These are phyloP conservation scores for Pao palembangensis DNA, from an alignment of 2,113 vertebrate species.

Conservation along the genomic window DNA sequence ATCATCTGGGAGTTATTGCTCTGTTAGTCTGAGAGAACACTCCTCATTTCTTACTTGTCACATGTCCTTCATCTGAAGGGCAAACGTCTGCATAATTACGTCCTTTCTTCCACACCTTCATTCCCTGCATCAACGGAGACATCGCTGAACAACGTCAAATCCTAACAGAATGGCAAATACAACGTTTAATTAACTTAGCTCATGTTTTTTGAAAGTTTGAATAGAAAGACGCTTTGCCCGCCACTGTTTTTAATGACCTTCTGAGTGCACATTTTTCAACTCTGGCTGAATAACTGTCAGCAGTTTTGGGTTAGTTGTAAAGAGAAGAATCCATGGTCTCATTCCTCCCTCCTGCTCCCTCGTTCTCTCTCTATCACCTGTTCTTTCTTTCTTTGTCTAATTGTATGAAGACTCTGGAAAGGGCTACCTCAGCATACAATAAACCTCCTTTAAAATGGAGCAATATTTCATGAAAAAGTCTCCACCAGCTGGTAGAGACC, in stretches of 20 bases:
- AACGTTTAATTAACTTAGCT: constrained; percentile 39
- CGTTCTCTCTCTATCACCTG: constrained; percentile 8
- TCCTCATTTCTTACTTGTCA: background rate
- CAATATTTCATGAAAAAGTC: constrained; percentile 39
- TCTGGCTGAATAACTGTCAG: constrained; percentile 50
- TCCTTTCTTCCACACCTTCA: background rate
- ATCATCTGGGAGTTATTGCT: constrained; percentile 3
- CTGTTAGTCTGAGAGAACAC: background rate
- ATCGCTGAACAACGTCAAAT: constrained; percentile 20
- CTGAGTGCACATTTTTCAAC: constrained; percentile 36
- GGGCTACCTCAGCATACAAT: constrained; percentile 64
- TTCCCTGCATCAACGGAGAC: background rate
- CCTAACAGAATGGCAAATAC: constrained; percentile 29
- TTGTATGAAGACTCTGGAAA: constrained; percentile 62
- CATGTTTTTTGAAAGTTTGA: constrained; percentile 30
- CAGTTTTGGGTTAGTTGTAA: constrained; percentile 29
- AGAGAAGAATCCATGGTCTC: constrained; percentile 37
- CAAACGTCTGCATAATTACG: background rate
- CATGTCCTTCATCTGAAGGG: too few species aligned
- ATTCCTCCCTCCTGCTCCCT: background rate
- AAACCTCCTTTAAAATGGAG: constrained; percentile 36
- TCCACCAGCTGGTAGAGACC: constrained; percentile 28
- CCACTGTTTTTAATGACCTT: constrained; percentile 42
- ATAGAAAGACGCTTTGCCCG: constrained; percentile 13
- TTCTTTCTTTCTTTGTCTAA: constrained; percentile 42